Percentiles rank a stretch among this genome's conserved stretches.
Conservation (phyloP, 2,888 invertebrate species). For the Diogma glabrata region DNA sequence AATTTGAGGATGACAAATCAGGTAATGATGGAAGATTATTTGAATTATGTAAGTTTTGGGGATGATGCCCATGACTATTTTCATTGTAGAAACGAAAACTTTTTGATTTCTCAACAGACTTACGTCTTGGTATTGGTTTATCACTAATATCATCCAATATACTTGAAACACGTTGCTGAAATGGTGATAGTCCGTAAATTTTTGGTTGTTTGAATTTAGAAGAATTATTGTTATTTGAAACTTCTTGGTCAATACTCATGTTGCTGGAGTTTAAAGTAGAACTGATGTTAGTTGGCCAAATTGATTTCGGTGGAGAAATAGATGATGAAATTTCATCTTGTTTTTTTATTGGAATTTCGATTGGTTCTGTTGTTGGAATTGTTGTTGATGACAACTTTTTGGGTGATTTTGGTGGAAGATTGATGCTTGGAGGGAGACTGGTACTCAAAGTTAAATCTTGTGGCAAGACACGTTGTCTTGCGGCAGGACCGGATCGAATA, state of each 20-base stretch:
- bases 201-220: constrained; percentile 27
- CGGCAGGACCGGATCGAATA: constrained; percentile 40
- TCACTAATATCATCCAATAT: constrained; percentile 34
- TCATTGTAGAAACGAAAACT: constrained; percentile 55
- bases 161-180: constrained; percentile 38
- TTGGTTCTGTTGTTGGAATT: constrained; percentile 27
- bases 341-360: constrained; percentile 18
- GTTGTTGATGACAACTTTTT: constrained; percentile 8
- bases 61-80: constrained; percentile 9
- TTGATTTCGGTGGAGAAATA: constrained; percentile 38
- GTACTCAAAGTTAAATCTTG: constrained; percentile 38
- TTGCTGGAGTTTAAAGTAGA: background rate
- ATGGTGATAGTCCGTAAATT: constrained; percentile 41
- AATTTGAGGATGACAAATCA: constrained; percentile 24
- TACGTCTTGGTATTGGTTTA: constrained; percentile 38
- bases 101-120: constrained; percentile 56
- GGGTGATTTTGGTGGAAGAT: constrained; percentile 24
- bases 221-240: too few relatives aligned
- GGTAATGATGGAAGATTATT: constrained; percentile 32
- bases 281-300: constrained; percentile 21
- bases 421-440: constrained; percentile 27
- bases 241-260: background rate
- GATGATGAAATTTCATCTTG: constrained; percentile 14
- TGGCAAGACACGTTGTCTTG: constrained; percentile 44
- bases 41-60: constrained; percentile 9